Conservation (phyloP, 2,888 invertebrate genomes). For the Scelioninae gen. 1 region DNA sequence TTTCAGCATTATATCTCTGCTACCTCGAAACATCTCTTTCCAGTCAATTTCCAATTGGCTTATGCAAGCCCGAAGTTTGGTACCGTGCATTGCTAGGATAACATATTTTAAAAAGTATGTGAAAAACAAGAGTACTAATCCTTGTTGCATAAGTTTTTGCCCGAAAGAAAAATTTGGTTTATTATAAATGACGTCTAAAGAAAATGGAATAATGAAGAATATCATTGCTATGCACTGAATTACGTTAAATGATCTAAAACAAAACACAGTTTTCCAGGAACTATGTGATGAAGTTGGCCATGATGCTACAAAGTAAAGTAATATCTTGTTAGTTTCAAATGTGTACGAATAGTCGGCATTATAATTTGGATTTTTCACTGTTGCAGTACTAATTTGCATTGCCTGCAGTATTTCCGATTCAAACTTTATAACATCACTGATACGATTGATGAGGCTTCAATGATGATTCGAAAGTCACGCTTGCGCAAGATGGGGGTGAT, state of each 20-base stretch:
- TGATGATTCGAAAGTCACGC: background rate
- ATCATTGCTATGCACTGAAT: slow-evolving; percentile 11
- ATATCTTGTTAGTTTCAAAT: slow-evolving; percentile 7
- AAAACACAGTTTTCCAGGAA: background rate
- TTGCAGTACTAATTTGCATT: background rate
- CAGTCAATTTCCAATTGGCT: slow-evolving; percentile 23
- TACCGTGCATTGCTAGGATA: background rate
- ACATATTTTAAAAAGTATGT: slow-evolving; percentile 17
- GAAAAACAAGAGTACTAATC: slow-evolving; percentile 8
- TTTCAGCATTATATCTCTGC: slow-evolving; percentile 25
- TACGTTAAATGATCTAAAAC: slow-evolving; percentile 3
- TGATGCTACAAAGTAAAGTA: slow-evolving; percentile 25
- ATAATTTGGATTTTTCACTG: slow-evolving; percentile 10
- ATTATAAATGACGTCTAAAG: slow-evolving; percentile 10
- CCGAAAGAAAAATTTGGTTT: background rate
- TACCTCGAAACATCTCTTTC: slow-evolving; percentile 13
- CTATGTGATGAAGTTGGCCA: slow-evolving; percentile 7
- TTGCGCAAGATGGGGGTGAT: too few relatives aligned
- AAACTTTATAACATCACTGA: background rate
- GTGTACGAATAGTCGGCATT: slow-evolving; percentile 11
- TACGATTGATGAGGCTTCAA: background rate
- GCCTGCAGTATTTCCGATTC: background rate
- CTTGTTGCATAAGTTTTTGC: slow-evolving; percentile 22
- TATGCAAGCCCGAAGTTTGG: slow-evolving; percentile 12
- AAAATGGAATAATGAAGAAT: slow-evolving; percentile 17